A percentile compares a stretch with the other conserved stretches of the same genome.
These are phyloP conservation scores for Zaprionus obscuricornis DNA, from an alignment of 2,888 invertebrate genomes.

Conservation along the genomic window DNA sequence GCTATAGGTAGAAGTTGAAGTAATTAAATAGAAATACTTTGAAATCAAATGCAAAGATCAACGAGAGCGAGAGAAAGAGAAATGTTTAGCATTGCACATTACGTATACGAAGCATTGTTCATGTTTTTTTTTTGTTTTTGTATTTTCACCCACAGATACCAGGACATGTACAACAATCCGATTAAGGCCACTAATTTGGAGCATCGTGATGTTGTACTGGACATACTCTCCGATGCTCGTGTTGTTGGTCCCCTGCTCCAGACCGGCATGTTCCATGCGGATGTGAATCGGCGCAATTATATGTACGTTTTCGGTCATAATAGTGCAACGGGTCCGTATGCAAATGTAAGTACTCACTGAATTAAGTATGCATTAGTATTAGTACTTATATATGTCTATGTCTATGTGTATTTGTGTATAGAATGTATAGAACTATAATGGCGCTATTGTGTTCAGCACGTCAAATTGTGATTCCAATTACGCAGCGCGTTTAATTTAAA, in stretches of 20 bases:
- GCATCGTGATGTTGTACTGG: slow-evolving; percentile 91
- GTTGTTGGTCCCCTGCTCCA: slow-evolving; percentile 92
- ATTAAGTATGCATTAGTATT: no score
- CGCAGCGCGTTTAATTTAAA: slow-evolving; percentile 56
- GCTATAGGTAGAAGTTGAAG: no score
- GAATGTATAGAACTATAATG: slow-evolving; percentile 3
- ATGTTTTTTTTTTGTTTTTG: slow-evolving; percentile 16
- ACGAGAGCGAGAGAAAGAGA: background rate
- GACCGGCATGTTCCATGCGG: slow-evolving; percentile 90
- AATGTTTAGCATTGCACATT: slow-evolving; percentile 40
- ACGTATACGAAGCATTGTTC: slow-evolving; percentile 47
- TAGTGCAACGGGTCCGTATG: slow-evolving; percentile 90
- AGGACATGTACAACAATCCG: slow-evolving; percentile 85
- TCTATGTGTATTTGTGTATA: background rate
- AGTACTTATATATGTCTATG: background rate
- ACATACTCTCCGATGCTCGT: slow-evolving; percentile 94
- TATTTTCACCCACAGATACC: slow-evolving; percentile 83
- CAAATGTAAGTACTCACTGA: slow-evolving; percentile 86
- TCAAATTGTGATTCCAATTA: slow-evolving; percentile 50
- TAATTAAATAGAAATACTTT: no score
- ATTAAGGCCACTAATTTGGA: slow-evolving; percentile 85
- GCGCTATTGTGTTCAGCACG: slow-evolving; percentile 22
- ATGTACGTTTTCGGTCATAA: slow-evolving; percentile 95
- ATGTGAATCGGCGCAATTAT: slow-evolving; percentile 90
- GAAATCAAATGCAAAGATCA: no score